Conservation (phyloP, 2,888 invertebrate genomes). For the Lycia hirtaria region DNA sequence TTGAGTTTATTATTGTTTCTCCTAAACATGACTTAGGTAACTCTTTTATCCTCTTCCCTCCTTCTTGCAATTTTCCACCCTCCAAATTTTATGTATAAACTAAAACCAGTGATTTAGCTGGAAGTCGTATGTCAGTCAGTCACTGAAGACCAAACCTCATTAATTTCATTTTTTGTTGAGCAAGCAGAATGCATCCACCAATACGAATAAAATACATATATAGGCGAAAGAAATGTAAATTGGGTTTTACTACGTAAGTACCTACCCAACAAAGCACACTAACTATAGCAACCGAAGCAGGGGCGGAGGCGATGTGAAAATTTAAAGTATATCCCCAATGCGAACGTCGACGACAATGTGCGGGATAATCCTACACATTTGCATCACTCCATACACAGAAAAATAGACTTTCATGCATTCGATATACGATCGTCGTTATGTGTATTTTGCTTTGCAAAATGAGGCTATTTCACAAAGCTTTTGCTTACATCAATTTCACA, state of each 20-base stretch:
- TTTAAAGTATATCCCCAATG: constrained; percentile 72
- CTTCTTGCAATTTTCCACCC: too few species aligned
- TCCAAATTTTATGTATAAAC: too few species aligned
- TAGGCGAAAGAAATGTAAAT: neutral
- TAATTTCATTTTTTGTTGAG: too few species aligned
- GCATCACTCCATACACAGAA: constrained; percentile 32
- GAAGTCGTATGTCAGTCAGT: too few species aligned
- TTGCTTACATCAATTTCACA: constrained; percentile 58
- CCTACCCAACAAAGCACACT: constrained; percentile 52
- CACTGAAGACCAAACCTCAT: too few species aligned
- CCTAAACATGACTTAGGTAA: too few species aligned
- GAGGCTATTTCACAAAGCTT: constrained; percentile 51
- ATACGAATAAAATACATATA: too few species aligned
- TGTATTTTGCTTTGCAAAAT: constrained; percentile 15
- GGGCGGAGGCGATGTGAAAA: constrained; percentile 65
- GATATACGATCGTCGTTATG: neutral
- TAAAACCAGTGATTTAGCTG: too few species aligned
- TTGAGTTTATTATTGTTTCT: too few species aligned
- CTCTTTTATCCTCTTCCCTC: too few species aligned
- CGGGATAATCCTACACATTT: constrained; percentile 56
- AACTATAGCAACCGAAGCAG: constrained; percentile 56
- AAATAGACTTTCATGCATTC: constrained; percentile 42
- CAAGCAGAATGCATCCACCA: too few species aligned
- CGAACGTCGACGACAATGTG: constrained; percentile 54
- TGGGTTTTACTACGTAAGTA: constrained; percentile 2